A percentile compares a stretch with the other conserved stretches of the same genome.
Evolutionary conservation across 2,888 invertebrate genomes (phyloP).

Genomic region (Rosalia funebris): DNA sequence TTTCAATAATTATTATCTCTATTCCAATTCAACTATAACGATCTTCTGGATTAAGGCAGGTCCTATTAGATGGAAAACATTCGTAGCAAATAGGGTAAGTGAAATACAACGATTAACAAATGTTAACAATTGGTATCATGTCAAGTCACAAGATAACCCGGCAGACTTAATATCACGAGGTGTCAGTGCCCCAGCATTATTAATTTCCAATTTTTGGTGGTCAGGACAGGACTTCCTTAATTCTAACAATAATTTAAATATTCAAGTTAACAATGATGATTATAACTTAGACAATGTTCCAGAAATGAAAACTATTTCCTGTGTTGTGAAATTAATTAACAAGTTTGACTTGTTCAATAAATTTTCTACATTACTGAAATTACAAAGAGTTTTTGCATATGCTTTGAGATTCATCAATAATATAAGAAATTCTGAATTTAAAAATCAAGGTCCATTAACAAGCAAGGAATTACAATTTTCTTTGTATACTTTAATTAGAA

Average conservation of each 20-base stretch:
- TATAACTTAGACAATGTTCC: neutral
- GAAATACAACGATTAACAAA: slow-evolving; percentile 21
- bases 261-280: neutral
- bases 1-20: slow-evolving; percentile 9
- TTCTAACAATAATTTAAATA: neutral
- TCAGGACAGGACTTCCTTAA: slow-evolving; percentile 5
- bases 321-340: neutral
- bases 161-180: slow-evolving; percentile 26
- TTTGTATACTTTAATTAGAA: neutral
- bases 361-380: neutral
- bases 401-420: neutral
- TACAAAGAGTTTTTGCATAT: neutral
- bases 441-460: neutral
- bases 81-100: slow-evolving; percentile 22
- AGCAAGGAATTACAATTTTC: neutral
- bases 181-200: neutral
- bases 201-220: neutral
- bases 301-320: neutral
- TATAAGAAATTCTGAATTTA: neutral
- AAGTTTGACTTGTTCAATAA: neutral
- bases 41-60: slow-evolving; percentile 14
- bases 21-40: slow-evolving; percentile 25
- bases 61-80: slow-evolving; percentile 22
- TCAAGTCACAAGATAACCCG: slow-evolving; percentile 18
- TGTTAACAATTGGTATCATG: slow-evolving; percentile 21